These are phyloP conservation scores for Solea solea DNA, from an alignment of 2,113 vertebrate genomes.

Conservation along the genomic window DNA sequence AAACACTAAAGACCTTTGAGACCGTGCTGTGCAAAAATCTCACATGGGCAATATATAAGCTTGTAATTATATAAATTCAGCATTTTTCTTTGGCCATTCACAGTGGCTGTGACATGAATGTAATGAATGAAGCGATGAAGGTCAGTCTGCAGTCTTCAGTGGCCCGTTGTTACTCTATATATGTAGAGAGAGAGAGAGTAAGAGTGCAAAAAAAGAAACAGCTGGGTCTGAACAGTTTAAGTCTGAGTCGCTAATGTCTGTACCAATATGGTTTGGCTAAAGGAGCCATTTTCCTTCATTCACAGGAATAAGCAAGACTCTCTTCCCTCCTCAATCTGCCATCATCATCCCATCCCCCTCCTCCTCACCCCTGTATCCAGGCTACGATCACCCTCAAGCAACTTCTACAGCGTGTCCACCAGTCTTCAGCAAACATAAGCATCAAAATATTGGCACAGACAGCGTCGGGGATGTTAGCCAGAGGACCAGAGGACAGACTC, in stretches of 20 bases:
- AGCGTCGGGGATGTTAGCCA: not conserved
- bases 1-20: conserved; percentile 13
- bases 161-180: conserved; percentile 16
- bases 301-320: conserved; percentile 52
- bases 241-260: conserved; percentile 24
- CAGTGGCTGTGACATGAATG: not conserved
- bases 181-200: conserved; percentile 24
- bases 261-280: conserved; percentile 36
- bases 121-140: conserved; percentile 52
- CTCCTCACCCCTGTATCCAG: conserved; percentile 25
- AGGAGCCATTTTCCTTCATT: conserved; percentile 44
- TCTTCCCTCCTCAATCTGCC: conserved; percentile 1
- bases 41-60: not conserved
- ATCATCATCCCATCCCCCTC: conserved; percentile 57
- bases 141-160: conserved; percentile 18
- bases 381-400: conserved; percentile 40
- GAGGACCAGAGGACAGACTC: conserved; percentile 13
- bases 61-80: conserved; percentile 36
- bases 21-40: conserved; percentile 7
- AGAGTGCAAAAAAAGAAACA: conserved; percentile 13
- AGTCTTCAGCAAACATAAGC: conserved; percentile 46
- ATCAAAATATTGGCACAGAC: conserved; percentile 50
- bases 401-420: conserved; percentile 48
- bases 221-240: not conserved
- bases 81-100: conserved; percentile 15